Conservation (phyloP, 2,113 vertebrate genomes). For the Acrocephalus kingi region DNA sequence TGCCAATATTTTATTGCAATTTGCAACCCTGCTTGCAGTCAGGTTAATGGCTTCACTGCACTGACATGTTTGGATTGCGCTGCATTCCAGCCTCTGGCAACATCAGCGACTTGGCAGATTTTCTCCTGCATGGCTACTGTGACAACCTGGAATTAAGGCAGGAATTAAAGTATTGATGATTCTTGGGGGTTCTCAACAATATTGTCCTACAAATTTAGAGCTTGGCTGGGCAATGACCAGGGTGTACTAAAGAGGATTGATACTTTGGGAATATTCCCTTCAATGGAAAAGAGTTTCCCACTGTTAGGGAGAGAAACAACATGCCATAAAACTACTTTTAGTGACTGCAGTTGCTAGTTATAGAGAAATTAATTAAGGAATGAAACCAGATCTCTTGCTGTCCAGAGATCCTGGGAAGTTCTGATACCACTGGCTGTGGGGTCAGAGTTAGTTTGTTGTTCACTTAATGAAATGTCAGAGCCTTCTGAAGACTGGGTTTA, state of each 20-base stretch:
- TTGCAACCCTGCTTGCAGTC: background rate
- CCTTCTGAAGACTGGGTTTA: background rate
- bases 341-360: background rate
- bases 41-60: background rate
- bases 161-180: background rate
- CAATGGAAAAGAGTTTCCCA: background rate
- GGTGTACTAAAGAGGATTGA: background rate
- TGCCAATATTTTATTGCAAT: background rate
- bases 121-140: background rate
- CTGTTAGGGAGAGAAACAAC: background rate
- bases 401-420: background rate
- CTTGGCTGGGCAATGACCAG: background rate
- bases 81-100: background rate
- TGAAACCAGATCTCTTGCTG: background rate
- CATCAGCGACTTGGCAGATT: rapidly evolving
- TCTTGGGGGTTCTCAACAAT: background rate
- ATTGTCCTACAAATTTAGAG: background rate
- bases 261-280: background rate
- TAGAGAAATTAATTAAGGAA: background rate
- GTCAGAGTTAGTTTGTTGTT: background rate
- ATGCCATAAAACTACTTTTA: background rate
- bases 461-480: background rate
- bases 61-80: background rate
- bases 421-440: background rate
- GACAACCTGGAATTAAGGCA: background rate